These are phyloP conservation scores for Aurelia sp. DNA, from an alignment of 30 jellyfish, hydroid and myxozoan species.

Conservation along the genomic window DNA sequence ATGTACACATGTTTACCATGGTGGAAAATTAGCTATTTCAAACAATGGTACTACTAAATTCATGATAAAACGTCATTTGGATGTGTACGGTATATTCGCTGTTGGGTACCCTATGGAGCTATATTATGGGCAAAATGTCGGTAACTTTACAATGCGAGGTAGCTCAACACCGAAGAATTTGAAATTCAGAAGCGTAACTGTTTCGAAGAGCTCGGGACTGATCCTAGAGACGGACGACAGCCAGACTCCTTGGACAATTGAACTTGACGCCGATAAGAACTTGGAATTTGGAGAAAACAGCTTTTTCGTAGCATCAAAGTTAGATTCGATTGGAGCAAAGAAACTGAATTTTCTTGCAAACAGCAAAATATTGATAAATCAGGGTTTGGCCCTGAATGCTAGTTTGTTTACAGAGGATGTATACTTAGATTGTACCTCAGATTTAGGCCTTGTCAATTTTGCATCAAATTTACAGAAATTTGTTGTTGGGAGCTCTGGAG, in stretches of 20 bases:
- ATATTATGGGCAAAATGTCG: constrained; percentile 27
- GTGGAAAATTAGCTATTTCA: constrained; percentile 19
- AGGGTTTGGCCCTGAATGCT: background rate
- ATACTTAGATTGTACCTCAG: constrained; percentile 8
- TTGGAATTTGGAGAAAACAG: constrained; percentile 5
- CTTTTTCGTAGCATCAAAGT: background rate
- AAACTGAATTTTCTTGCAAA: constrained; percentile 16
- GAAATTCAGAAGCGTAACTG: constrained; percentile 29
- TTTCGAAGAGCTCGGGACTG: constrained; percentile 20
- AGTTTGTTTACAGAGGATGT: constrained; percentile 3
- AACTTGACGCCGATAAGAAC: constrained; percentile 22
- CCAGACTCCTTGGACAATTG: constrained; percentile 39
- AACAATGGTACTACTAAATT: constrained; percentile 29
- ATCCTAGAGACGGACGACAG: background rate
- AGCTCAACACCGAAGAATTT: constrained; percentile 18
- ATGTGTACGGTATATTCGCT: constrained; percentile 36
- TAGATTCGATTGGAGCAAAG: constrained; percentile 20
- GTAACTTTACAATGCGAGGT: constrained; percentile 40
- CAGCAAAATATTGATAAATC: constrained; percentile 14
- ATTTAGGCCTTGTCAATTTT: constrained; percentile 23
- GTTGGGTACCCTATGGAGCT: constrained; percentile 13
- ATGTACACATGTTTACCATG: constrained; percentile 50
- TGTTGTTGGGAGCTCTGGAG: constrained; percentile 26
- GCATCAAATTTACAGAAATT: constrained; percentile 18
- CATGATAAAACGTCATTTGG: constrained; percentile 44